Conservation (phyloP, 2,797 vertebrate species). For the Onychomys torridus region DNA sequence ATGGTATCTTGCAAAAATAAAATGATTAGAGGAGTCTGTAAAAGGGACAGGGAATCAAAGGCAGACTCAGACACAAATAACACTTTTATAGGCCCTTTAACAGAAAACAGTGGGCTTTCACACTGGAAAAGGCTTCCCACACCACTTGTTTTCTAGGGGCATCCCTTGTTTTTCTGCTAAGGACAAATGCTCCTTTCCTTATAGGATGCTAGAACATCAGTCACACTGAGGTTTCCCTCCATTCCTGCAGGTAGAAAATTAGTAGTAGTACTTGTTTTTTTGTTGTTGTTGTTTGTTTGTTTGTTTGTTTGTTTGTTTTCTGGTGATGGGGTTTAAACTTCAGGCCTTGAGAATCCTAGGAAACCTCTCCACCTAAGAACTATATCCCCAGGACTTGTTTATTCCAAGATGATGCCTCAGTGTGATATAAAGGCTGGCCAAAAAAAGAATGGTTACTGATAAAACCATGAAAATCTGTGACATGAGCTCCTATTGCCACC, state of each 20-base stretch:
- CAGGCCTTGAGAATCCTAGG: neutral
- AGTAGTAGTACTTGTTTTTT: neutral
- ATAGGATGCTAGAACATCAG: neutral
- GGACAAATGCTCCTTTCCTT: neutral
- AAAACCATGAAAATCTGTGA: neutral
- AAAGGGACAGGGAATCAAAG: conserved; percentile 9
- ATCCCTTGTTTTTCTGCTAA: neutral
- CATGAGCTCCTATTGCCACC: neutral
- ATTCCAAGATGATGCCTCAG: too few species aligned
- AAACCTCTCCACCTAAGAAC: neutral
- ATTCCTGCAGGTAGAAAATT: neutral
- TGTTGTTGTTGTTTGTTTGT: neutral
- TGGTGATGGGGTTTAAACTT: neutral
- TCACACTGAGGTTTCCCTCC: neutral
- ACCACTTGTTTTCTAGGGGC: neutral
- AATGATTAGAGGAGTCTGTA: neutral
- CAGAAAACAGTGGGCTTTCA: neutral
- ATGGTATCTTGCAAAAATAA: neutral
- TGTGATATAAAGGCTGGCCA: neutral
- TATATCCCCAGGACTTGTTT: neutral
- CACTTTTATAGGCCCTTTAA: neutral
- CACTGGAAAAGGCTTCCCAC: neutral
- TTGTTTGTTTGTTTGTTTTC: neutral
- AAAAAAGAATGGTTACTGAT: neutral
- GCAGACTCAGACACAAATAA: neutral